Conservation (phyloP, 2,113 vertebrate species). For the Gila orcuttii region DNA sequence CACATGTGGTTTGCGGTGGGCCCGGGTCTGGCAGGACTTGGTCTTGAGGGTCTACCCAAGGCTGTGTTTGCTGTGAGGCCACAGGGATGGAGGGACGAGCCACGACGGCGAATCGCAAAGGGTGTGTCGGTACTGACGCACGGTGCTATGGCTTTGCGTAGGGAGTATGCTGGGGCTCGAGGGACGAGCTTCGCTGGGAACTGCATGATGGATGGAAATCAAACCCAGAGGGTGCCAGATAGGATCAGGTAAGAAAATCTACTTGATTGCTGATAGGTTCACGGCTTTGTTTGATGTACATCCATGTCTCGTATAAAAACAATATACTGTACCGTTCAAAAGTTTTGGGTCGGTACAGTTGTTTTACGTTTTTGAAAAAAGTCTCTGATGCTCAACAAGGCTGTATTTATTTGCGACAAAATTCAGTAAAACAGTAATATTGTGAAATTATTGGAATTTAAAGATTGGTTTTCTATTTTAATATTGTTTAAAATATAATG, state of each 20-base stretch:
- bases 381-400: not conserved
- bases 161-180: conserved; percentile 79
- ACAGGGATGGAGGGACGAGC: conserved; percentile 89
- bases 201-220: conserved; percentile 85
- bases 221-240: conserved; percentile 78
- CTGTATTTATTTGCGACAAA: not conserved
- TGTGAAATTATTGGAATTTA: not conserved
- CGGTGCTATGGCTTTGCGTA: conserved; percentile 86
- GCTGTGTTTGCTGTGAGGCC: conserved; percentile 89
- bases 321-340: not conserved
- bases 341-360: not conserved
- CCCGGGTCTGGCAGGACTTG: conserved; percentile 82
- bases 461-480: not conserved
- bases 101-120: conserved; percentile 83
- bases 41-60: conserved; percentile 83
- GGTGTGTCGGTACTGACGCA: conserved; percentile 91
- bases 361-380: not conserved
- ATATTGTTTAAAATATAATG: not conserved
- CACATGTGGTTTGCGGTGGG: conserved; percentile 95
- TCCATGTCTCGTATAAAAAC: not conserved
- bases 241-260: conserved; percentile 81
- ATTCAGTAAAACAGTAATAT: too few species aligned
- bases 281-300: not conserved
- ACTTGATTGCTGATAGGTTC: not conserved
- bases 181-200: conserved; percentile 84